phyloP scores from a whole-genome alignment of 2,797 vertebrate genomes.

The Myioborus melanocephalus region DNA sequence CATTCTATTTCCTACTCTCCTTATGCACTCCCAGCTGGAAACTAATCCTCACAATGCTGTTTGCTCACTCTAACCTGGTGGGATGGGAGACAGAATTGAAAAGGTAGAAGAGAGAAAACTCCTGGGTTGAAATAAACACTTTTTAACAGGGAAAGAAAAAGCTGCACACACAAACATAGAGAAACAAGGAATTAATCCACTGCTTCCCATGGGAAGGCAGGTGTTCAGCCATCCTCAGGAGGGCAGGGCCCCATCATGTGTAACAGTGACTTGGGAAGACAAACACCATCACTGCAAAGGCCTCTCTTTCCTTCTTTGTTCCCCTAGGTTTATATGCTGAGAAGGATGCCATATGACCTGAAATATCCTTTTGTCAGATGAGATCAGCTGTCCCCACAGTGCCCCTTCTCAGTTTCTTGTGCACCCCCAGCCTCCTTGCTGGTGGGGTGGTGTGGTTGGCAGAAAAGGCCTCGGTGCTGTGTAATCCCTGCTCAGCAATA shows the following conservation, averaged over 20 bases:
- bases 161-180: neutral
- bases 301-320: neutral
- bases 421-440: rapidly evolving
- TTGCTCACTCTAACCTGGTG: neutral
- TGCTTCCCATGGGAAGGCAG: neutral
- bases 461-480: neutral
- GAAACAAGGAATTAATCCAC: neutral
- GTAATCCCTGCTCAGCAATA: neutral
- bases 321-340: neutral
- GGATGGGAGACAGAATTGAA: neutral
- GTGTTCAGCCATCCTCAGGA: neutral
- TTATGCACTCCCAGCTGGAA: neutral
- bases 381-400: neutral
- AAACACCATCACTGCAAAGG: neutral
- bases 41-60: neutral
- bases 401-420: neutral
- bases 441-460: too few species aligned
- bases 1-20: neutral
- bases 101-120: neutral
- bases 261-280: neutral
- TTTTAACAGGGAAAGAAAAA: neutral
- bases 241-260: neutral
- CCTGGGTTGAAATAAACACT: neutral
- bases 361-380: neutral
- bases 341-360: rapidly evolving